These are phyloP conservation scores for Drosophila infuscata DNA, from an alignment of 2,888 invertebrate genomes.

Conservation along the genomic window DNA sequence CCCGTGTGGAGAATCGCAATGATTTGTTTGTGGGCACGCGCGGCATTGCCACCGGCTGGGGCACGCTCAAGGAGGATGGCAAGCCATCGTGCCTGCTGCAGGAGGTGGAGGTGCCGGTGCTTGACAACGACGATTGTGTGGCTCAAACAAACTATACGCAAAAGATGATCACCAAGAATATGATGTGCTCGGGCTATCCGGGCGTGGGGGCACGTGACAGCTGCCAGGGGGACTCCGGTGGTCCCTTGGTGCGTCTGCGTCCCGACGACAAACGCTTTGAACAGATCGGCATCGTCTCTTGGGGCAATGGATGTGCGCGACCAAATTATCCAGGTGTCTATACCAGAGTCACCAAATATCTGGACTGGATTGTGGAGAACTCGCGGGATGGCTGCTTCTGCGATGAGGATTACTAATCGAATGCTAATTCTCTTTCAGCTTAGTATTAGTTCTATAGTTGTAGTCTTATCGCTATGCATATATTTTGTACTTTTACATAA, in stretches of 20 bases:
- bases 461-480: slow-evolving; percentile 53
- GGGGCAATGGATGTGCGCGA: slow-evolving; percentile 95
- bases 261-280: slow-evolving; percentile 91
- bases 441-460: slow-evolving; percentile 52
- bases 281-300: slow-evolving; percentile 94
- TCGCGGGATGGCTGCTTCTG: slow-evolving; percentile 94
- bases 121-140: slow-evolving; percentile 89
- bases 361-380: slow-evolving; percentile 92
- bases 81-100: slow-evolving; percentile 93
- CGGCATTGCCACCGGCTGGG: slow-evolving; percentile 94
- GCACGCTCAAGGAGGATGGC: slow-evolving; percentile 93
- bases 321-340: slow-evolving; percentile 94
- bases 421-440: slow-evolving; percentile 32
- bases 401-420: slow-evolving; percentile 85
- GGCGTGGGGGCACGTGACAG: slow-evolving; percentile 81
- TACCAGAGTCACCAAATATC: slow-evolving; percentile 92
- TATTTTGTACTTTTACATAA: slow-evolving; percentile 66
- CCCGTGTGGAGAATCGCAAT: slow-evolving; percentile 88
- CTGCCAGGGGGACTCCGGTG: slow-evolving; percentile 85
- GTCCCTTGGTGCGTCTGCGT: slow-evolving; percentile 91
- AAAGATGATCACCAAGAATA: slow-evolving; percentile 94
- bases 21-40: slow-evolving; percentile 90
- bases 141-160: slow-evolving; percentile 91
- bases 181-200: slow-evolving; percentile 86
- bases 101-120: slow-evolving; percentile 91